These are phyloP conservation scores for Rhagoletis pomonella DNA, from an alignment of 1,140 invertebrate genomes.

Conservation along the genomic window DNA sequence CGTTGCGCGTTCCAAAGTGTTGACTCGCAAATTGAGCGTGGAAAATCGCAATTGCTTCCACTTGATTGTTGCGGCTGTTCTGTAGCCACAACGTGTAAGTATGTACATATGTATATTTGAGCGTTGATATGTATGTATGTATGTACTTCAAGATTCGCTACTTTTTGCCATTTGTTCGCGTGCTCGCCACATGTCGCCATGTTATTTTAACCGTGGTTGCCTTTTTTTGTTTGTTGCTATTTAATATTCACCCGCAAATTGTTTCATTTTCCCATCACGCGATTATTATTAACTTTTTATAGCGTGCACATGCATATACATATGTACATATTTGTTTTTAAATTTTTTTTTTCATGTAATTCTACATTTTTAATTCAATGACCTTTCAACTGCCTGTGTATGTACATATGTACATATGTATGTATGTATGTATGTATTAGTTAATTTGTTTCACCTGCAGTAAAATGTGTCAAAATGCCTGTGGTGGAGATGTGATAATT, in stretches of 20 bases:
- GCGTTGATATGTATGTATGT: too few species aligned
- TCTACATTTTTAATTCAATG: not conserved
- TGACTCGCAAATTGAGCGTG: slow-evolving; percentile 50
- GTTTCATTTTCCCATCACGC: slow-evolving; percentile 25
- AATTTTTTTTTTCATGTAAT: not conserved
- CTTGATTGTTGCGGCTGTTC: not conserved
- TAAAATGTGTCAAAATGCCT: slow-evolving; percentile 1
- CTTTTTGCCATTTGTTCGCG: not conserved
- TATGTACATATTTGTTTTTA: not conserved
- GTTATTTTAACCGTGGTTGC: slow-evolving; percentile 29
- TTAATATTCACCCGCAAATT: slow-evolving; percentile 6
- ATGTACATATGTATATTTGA: not conserved
- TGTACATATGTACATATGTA: not conserved
- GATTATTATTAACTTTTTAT: not conserved
- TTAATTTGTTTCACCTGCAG: not conserved
- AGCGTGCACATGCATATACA: not conserved
- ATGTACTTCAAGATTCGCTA: too few species aligned
- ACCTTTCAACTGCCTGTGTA: not conserved
- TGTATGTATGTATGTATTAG: not conserved
- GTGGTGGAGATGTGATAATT: slow-evolving; percentile 24
- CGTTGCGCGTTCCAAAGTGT: slow-evolving; percentile 35
- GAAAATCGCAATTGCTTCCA: slow-evolving; percentile 39
- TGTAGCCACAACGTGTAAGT: not conserved
- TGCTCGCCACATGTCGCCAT: slow-evolving; percentile 49
- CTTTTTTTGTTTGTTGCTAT: not conserved